phyloP scores from a whole-genome alignment of 2,888 invertebrate genomes.

The Eledona agricola region DNA sequence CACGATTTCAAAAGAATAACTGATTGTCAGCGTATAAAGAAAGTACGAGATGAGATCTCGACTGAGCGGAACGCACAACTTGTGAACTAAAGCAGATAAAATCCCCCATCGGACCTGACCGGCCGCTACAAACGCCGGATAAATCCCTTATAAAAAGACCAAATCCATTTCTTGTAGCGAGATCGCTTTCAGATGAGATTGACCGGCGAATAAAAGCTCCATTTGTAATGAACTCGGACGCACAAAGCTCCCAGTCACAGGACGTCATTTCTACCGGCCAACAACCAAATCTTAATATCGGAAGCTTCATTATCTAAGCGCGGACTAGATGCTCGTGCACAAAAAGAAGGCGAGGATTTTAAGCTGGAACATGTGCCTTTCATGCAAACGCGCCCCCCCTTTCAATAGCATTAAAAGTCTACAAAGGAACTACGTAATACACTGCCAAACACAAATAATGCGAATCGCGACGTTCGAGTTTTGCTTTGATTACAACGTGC shows the following conservation, averaged over 20 bases:
- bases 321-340: conserved; percentile 65
- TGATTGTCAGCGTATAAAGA: conserved; percentile 58
- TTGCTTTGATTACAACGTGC: conserved; percentile 42
- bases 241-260: conserved; percentile 48
- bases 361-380: conserved; percentile 55
- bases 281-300: conserved; percentile 43
- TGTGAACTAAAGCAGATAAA: conserved; percentile 30
- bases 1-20: conserved; percentile 60
- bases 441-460: conserved; percentile 50
- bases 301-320: conserved; percentile 44
- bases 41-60: conserved; percentile 34
- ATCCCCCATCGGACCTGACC: conserved; percentile 37
- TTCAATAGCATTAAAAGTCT: conserved; percentile 52
- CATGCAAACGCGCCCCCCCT: conserved; percentile 53
- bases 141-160: conserved; percentile 53
- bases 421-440: conserved; percentile 52
- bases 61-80: conserved; percentile 33
- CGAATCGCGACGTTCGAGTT: conserved; percentile 42
- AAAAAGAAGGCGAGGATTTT: conserved; percentile 61
- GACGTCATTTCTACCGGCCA: conserved; percentile 20
- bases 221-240: conserved; percentile 62
- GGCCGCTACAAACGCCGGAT: conserved; percentile 46
- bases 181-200: conserved; percentile 62
- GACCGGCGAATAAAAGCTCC: conserved; percentile 62
- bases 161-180: conserved; percentile 60